Evolutionary conservation across 37 sponge, comb jelly and placozoan genomes (phyloP).

Genomic region (Spongia lamella): DNA sequence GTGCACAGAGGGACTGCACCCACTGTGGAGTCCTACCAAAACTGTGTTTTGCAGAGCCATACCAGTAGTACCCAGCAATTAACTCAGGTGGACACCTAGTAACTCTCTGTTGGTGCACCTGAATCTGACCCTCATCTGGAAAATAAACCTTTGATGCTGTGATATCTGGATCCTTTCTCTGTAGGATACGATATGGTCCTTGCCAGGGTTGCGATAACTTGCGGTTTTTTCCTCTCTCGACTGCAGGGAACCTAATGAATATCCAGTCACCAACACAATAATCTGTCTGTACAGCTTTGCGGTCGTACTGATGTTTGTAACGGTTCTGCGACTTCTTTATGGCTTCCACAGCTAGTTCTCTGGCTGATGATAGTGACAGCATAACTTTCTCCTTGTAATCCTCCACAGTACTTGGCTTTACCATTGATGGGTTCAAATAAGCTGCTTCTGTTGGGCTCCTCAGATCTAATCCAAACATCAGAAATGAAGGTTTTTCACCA

Average conservation of each 20-base stretch:
- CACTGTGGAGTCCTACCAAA: constrained; percentile 23
- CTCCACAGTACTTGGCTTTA: not conserved
- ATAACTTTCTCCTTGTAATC: constrained; percentile 28
- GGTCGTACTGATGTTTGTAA: constrained; percentile 28
- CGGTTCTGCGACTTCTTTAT: constrained; percentile 5
- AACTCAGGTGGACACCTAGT: constrained; percentile 23
- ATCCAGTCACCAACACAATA: constrained; percentile 31
- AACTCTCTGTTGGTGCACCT: constrained; percentile 38
- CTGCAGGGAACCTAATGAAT: constrained; percentile 31
- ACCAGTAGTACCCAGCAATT: constrained; percentile 44
- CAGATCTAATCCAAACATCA: constrained; percentile 46
- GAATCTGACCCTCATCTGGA: constrained; percentile 33
- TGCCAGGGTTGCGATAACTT: constrained; percentile 51
- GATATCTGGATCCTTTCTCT: constrained; percentile 24
- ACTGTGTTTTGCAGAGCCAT: constrained; percentile 12
- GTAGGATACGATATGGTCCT: constrained; percentile 20
- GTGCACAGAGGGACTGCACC: constrained; percentile 20
- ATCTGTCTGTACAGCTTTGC: not conserved
- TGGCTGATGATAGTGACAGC: constrained; percentile 10
- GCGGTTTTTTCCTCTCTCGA: constrained; percentile 22
- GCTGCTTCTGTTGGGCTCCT: constrained; percentile 17
- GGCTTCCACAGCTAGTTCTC: constrained; percentile 9
- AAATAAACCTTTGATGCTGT: constrained; percentile 23
- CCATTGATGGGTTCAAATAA: not conserved
- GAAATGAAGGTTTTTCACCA: constrained; percentile 39